Base-by-base conservation (phyloP, 2,888 invertebrate species). In the Galerucella nymphaeae region DNA sequence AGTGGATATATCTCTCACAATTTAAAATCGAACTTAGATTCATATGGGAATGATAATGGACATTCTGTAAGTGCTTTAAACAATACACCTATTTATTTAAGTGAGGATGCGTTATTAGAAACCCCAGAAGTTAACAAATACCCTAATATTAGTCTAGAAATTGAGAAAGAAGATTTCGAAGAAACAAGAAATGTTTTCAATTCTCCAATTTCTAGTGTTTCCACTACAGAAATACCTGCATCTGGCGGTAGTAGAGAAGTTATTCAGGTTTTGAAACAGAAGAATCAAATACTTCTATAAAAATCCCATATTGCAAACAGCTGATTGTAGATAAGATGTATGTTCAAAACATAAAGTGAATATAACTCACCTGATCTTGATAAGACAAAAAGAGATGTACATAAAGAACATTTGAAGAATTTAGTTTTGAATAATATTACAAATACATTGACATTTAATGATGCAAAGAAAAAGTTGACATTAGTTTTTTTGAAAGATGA, bases 1-100 rank as follows among this genome's bases (percentile, higher is more conserved):
- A 86, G 86, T 79, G 86, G 86, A 1, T 86, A 86, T 75, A 81
- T 85, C 72, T 85, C 85, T n/a, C 82, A 84, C 66, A 82, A 83
- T 77, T 80, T 80, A 16, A 86, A 86, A 79, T 84, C 85, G 16
- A 85, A 84, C 73, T 80, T 82, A 8, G 82, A 83, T 73, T 78
- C 78, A 18, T 77, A 75, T 38, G 38, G 55, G 9, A 80, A 82
- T 73, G 77, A 68, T 66, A 67, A 20, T 42, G 71, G 68, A 55
- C 67, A 70, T 45, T 48, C 66, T 23, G 14, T 63, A n/a, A 64
- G 57, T 41, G n/a, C 58, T 8, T 30, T 62, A 20, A n/a, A 57
- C n/a, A 58, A 72, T 18, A 82, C 80, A 69, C 77, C 82, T 23
- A 76, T 85, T 42, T 84, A 81, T 73, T 74, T 85, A 18, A 84